Evolutionary conservation across 2,113 vertebrate genomes (phyloP).

Genomic region (Micronisus gabar): DNA sequence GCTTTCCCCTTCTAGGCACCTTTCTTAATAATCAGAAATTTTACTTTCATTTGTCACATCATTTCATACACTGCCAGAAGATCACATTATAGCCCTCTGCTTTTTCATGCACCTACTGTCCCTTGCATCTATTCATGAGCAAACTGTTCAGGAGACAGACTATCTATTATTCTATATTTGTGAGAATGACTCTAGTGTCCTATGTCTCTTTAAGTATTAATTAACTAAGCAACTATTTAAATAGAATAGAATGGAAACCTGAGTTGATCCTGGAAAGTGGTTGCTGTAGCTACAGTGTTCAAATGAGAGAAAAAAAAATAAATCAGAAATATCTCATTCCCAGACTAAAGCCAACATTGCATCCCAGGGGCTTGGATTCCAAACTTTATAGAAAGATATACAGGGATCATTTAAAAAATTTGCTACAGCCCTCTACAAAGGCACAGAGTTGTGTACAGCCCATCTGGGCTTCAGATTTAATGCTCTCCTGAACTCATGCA

Average conservation of each 20-base stretch:
- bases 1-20: not conserved
- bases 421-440: not conserved
- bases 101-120: not conserved
- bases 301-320: not conserved
- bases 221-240: not conserved
- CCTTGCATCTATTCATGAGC: not conserved
- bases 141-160: not conserved
- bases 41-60: not conserved
- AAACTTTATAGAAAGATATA: not conserved
- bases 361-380: not conserved
- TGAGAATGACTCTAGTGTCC: not conserved
- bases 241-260: not conserved
- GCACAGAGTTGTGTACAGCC: not conserved
- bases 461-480: not conserved
- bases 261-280: not conserved
- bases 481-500: not conserved
- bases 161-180: conserved; percentile 13
- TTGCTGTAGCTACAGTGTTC: not conserved
- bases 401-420: not conserved
- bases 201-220: conserved; percentile 32
- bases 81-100: not conserved
- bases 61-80: not conserved
- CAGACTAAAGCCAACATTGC: not conserved
- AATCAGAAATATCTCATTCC: not conserved
- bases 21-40: not conserved